phyloP scores from a whole-genome alignment of 2,113 vertebrate genomes.

The Colaptes auratus region DNA sequence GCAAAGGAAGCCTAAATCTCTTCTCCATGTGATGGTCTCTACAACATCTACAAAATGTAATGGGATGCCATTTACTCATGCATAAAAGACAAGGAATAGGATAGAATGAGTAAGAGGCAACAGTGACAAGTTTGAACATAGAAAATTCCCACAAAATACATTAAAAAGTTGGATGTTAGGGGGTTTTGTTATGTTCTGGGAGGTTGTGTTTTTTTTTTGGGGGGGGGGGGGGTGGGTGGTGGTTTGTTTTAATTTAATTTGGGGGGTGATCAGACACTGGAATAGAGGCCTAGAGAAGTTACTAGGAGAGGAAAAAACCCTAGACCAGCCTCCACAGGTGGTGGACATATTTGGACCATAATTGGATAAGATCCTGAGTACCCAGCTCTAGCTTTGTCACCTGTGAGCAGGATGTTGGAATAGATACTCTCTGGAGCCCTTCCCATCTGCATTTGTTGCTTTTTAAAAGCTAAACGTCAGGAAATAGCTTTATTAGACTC shows the following conservation, averaged over 20 bases:
- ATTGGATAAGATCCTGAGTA: background rate
- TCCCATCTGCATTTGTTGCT: background rate
- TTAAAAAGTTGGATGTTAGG: background rate
- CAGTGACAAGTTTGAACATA: background rate
- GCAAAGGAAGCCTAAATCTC: background rate
- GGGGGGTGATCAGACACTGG: background rate
- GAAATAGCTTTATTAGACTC: background rate
- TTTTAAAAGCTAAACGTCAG: background rate
- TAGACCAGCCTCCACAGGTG: fast-evolving
- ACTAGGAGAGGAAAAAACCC: background rate
- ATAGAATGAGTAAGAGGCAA: background rate
- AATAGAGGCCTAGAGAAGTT: background rate
- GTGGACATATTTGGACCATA: background rate
- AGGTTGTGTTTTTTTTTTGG: no score
- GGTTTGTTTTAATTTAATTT: background rate
- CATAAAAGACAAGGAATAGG: background rate
- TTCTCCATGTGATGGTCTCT: background rate
- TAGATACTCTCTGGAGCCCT: background rate
- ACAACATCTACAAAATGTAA: background rate
- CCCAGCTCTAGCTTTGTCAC: background rate
- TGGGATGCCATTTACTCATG: background rate
- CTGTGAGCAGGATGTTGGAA: background rate
- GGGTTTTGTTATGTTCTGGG: background rate
- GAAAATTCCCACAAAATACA: background rate
- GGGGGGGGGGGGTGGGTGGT: no score